Evolutionary conservation across 1,140 invertebrate species (phyloP).

Genomic region (Neelides sp.): DNA sequence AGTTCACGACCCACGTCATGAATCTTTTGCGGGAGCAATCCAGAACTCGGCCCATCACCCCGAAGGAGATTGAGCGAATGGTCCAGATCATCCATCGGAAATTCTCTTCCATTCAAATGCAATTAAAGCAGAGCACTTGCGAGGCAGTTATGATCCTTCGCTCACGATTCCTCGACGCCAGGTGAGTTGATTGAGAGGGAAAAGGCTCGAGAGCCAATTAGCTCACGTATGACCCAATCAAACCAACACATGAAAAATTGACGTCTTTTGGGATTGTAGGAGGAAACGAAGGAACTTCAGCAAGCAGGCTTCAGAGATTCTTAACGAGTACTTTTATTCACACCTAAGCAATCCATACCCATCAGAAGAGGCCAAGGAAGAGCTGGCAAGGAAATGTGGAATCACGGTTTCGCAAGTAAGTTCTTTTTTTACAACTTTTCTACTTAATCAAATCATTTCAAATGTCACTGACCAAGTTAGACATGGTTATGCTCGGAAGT

Average conservation of each 20-base stretch:
- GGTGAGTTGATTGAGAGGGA: conserved; percentile 40
- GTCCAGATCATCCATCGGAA: conserved; percentile 99
- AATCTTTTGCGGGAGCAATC: conserved; percentile 95
- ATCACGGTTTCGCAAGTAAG: conserved; percentile 89
- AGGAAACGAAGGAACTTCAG: conserved; percentile 98
- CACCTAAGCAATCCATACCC: conserved; percentile 99
- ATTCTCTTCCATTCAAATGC: conserved; percentile 99
- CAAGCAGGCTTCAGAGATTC: conserved; percentile 98
- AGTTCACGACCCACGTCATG: conserved; percentile 99
- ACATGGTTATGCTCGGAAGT: too few relatives aligned
- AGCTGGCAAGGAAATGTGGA: conserved; percentile 96
- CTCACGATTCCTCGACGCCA: conserved; percentile 85
- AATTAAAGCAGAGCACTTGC: conserved; percentile 98
- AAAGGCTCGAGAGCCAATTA: not conserved
- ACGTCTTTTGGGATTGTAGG: conserved; percentile 46
- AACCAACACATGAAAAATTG: too few relatives aligned
- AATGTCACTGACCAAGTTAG: too few relatives aligned
- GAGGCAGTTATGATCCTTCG: conserved; percentile 99
- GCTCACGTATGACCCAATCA: not conserved
- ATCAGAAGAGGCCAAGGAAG: conserved; percentile 98
- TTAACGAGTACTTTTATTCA: conserved; percentile 99
- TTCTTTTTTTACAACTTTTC: too few relatives aligned
- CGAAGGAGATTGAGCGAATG: conserved; percentile 98
- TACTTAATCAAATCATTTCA: too few relatives aligned
- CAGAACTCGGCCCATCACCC: conserved; percentile 86